phyloP scores from a whole-genome alignment of 2,113 vertebrate species.

The Datnioides undecimradiatus region DNA sequence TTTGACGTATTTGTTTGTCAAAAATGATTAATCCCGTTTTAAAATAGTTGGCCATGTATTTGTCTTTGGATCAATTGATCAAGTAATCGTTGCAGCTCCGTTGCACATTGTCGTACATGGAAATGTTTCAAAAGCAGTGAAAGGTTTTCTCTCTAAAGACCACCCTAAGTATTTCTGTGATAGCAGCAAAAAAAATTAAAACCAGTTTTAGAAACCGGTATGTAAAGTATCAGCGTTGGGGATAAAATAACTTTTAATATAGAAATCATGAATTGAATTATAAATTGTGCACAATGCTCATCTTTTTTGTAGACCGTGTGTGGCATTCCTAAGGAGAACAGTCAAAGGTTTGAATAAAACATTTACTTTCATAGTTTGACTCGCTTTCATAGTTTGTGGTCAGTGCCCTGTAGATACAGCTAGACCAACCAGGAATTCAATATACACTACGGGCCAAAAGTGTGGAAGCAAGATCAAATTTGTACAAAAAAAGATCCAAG shows the following conservation, averaged over 20 bases:
- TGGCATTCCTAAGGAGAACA: not conserved
- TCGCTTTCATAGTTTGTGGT: conserved; percentile 14
- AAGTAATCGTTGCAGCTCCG: too few relatives aligned
- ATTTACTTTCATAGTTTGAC: not conserved
- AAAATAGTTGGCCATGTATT: too few relatives aligned
- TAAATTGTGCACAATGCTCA: not conserved
- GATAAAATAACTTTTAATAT: conserved; percentile 1
- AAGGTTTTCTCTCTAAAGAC: not conserved
- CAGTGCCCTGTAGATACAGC: not conserved
- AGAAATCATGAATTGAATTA: conserved; percentile 6
- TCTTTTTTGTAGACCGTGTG: not conserved
- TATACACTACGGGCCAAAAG: too few relatives aligned
- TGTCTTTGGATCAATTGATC: too few relatives aligned
- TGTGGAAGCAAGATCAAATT: too few relatives aligned
- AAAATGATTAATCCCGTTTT: too few relatives aligned
- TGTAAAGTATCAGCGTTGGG: not conserved
- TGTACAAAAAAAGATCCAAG: too few relatives aligned
- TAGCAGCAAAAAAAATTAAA: not conserved
- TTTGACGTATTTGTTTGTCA: too few relatives aligned
- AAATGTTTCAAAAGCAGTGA: not conserved
- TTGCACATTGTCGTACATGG: not conserved
- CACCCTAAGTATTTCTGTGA: not conserved
- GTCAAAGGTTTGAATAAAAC: conserved; percentile 41
- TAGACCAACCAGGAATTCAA: not conserved
- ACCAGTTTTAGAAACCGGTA: not conserved